phyloP scores from a whole-genome alignment of 2,888 invertebrate species.

The Drosophila robusta region DNA sequence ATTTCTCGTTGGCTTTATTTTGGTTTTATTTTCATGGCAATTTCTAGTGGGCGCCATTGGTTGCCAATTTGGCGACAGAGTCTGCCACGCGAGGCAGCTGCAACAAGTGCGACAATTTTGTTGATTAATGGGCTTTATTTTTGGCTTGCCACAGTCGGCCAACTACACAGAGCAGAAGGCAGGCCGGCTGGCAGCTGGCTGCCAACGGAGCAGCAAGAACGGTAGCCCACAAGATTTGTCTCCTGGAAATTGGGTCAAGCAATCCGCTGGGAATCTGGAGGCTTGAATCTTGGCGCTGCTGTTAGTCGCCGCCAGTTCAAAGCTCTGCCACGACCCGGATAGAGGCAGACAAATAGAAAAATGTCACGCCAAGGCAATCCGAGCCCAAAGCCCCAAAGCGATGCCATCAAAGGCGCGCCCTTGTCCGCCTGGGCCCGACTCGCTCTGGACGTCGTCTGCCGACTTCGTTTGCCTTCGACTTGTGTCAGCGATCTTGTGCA shows the following conservation, averaged over 20 bases:
- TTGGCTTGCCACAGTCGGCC: slow-evolving; percentile 15
- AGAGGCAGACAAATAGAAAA: slow-evolving; percentile 48
- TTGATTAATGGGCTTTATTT: slow-evolving; percentile 61
- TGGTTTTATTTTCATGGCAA: slow-evolving; percentile 18
- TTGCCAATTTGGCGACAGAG: slow-evolving; percentile 64
- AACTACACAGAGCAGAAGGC: neutral
- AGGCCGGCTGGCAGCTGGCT: neutral
- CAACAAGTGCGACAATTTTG: slow-evolving; percentile 61
- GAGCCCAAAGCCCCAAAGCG: slow-evolving; percentile 16
- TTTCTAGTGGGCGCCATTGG: slow-evolving; percentile 37
- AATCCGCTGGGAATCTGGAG: slow-evolving; percentile 26
- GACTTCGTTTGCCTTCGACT: slow-evolving; percentile 25
- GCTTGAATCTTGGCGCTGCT: slow-evolving; percentile 19
- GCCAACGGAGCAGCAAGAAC: slow-evolving; percentile 19
- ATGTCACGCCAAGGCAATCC: slow-evolving; percentile 24
- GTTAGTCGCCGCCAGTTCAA: slow-evolving; percentile 48
- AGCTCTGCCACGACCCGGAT: slow-evolving; percentile 59
- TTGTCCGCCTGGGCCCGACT: slow-evolving; percentile 39
- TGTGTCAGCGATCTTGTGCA: slow-evolving; percentile 33
- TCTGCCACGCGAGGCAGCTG: slow-evolving; percentile 52
- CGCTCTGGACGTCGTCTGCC: slow-evolving; percentile 14
- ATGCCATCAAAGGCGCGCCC: slow-evolving; percentile 63
- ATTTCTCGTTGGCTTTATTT: slow-evolving; percentile 1
- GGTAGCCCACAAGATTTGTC: slow-evolving; percentile 38
- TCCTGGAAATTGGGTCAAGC: slow-evolving; percentile 45